Conservation (phyloP, 2,113 vertebrate species). For the Vidua macroura region DNA sequence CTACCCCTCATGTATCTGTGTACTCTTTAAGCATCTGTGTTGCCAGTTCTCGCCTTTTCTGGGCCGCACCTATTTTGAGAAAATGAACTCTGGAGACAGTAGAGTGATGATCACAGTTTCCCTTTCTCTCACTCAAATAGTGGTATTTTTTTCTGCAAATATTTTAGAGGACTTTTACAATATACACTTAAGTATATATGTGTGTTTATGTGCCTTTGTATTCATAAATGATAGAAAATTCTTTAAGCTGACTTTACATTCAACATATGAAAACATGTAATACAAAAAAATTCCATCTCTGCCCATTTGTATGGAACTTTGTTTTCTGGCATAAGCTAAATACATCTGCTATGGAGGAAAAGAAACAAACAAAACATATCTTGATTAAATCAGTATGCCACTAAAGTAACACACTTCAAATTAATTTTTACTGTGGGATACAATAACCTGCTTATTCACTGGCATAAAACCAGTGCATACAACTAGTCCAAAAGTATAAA, state of each 20-base stretch:
- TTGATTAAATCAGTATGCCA: not conserved
- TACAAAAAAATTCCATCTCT: not conserved
- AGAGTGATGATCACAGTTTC: not conserved
- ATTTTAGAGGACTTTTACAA: not conserved
- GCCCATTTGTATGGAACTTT: not conserved
- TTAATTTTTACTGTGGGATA: not conserved
- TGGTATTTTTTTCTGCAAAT: not conserved
- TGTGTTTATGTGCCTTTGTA: not conserved
- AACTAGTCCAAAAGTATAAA: not conserved
- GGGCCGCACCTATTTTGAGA: not conserved
- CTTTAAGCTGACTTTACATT: not conserved
- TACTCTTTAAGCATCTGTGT: not conserved
- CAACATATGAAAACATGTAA: not conserved
- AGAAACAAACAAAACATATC: not conserved
- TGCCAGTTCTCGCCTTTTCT: not conserved
- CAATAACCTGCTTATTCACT: not conserved
- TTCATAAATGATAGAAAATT: not conserved
- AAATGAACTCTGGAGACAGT: not conserved
- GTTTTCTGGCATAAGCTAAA: not conserved
- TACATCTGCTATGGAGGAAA: not conserved
- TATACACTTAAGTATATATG: not conserved
- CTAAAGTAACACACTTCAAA: not conserved
- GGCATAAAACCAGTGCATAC: not conserved
- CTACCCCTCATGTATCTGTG: not conserved
- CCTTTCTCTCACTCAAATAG: not conserved